These are phyloP conservation scores for Erithacus rubecula DNA, from an alignment of 2,797 vertebrate species.

Conservation along the genomic window DNA sequence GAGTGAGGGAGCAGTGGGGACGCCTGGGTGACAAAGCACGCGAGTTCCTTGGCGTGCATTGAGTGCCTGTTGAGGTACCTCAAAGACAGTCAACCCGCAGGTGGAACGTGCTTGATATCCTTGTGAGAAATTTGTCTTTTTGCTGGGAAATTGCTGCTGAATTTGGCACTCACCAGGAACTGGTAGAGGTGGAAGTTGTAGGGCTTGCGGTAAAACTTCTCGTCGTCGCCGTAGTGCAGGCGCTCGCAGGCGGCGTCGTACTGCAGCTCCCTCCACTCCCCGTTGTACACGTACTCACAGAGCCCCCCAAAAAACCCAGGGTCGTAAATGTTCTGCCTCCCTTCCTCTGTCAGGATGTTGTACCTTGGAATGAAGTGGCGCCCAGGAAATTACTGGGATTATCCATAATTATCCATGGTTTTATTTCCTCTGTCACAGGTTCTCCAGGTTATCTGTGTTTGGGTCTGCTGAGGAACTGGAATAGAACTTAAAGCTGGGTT, in stretches of 20 bases:
- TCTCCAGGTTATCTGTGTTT: not conserved
- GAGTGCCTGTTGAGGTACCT: not conserved
- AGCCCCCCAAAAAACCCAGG: constrained; percentile 82
- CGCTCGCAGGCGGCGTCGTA: constrained; percentile 87
- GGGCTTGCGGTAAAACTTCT: constrained; percentile 92
- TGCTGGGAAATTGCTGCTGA: not conserved
- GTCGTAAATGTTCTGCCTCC: constrained; percentile 78
- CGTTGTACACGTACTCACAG: constrained; percentile 92
- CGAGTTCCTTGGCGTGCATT: not conserved
- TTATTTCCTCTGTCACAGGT: not conserved
- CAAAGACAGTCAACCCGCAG: not conserved
- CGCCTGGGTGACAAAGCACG: not conserved
- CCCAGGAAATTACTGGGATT: not conserved
- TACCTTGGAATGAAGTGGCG: constrained; percentile 72
- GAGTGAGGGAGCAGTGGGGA: not conserved
- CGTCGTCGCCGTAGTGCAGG: constrained; percentile 84
- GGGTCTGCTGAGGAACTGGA: not conserved
- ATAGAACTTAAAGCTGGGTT: not conserved
- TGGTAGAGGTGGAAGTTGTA: constrained; percentile 90
- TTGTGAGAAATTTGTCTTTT: not conserved
- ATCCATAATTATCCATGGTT: fast-evolving
- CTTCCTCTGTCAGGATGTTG: constrained; percentile 80
- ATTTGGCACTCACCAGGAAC: constrained; percentile 79
- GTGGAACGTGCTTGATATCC: not conserved
- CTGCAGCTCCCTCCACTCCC: constrained; percentile 88